Evolutionary conservation across 2,888 invertebrate genomes (phyloP).

Genomic region (Aphidius colemani): DNA sequence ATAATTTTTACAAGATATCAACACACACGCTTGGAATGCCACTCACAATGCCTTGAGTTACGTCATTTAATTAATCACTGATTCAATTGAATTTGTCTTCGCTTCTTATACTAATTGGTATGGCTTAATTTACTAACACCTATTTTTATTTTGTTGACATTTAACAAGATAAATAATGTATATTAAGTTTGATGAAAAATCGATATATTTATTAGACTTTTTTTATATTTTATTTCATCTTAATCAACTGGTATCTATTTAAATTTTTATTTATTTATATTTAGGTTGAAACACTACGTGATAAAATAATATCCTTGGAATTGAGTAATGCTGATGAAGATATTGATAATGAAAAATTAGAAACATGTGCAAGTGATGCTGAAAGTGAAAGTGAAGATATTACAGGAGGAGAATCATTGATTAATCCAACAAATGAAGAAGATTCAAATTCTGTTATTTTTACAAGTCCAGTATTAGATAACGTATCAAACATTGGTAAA

Average conservation of each 20-base stretch:
- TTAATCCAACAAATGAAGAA: conserved; percentile 59
- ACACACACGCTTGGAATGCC: conserved; percentile 54
- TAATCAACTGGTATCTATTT: neutral
- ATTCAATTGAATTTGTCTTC: conserved; percentile 41
- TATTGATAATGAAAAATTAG: conserved; percentile 55
- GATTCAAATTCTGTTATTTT: conserved; percentile 63
- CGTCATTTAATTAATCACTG: conserved; percentile 45
- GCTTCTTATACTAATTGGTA: conserved; percentile 42
- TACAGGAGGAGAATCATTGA: conserved; percentile 57
- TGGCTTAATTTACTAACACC: conserved; percentile 28
- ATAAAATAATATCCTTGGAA: conserved; percentile 89
- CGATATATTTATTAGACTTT: neutral
- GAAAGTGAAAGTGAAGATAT: conserved; percentile 54
- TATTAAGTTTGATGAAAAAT: neutral
- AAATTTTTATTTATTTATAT: conserved; percentile 21
- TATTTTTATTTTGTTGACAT: neutral
- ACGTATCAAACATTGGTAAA: conserved; percentile 61
- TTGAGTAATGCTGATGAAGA: conserved; percentile 72
- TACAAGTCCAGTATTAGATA: conserved; percentile 64
- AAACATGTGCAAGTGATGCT: conserved; percentile 52
- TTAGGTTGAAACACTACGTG: conserved; percentile 88
- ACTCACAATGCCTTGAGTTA: conserved; percentile 54
- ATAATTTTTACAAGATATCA: conserved; percentile 53
- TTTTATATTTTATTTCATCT: neutral
- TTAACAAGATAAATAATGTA: neutral